Base-by-base conservation (phyloP, 2,888 invertebrate species). In the Lepidochrysops patricia region DNA sequence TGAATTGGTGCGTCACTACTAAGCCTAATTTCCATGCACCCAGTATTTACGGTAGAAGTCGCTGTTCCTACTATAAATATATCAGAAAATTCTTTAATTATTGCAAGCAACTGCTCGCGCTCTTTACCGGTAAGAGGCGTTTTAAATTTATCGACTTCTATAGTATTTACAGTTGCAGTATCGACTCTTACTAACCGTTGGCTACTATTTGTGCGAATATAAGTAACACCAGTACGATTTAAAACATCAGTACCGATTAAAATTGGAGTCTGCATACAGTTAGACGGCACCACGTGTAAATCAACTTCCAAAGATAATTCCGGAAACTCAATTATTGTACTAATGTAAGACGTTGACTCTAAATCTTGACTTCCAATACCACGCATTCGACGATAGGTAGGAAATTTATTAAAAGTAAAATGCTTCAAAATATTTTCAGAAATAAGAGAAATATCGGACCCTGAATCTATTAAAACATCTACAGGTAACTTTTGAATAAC, bases 331-430 rank as follows among this genome's bases (percentile, higher is more conserved):
- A 70, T 27, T 0, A 59, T 37, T 0, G 63, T 19, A 0, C 63
- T 69, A 0, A 68, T 62, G 29, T 58, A 68, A 5, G 54, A 62
- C 2, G 63, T 66, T 4, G 63, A 63, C 6, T 63, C 54, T 4
- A 70, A 60, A 0, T 66, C 66, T 4, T 67, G 63, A 56, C 61
- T 64, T n/a, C 72, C 64, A 37, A 72, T 62, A 0, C 70, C 70
- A 4, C 61, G 52, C 57, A 71, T 37, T n/a, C 54, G 2, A 12
- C 66, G 60, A 58, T 57, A 59, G 0, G 61, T 61, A 1, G 66
- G 66, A 1, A 52, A 52, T 15, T 15, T 32, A 13, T 63, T 37
- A n/a, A 54, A 63, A 4, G 35, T 32, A 23, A 69, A 57, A 62
- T 64, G 52, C 59, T 64, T 66, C 0, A 67, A 5, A 6, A 65